Evolutionary conservation across 2,113 vertebrate genomes (phyloP), one percentile per base, ranked within the genome.

Genomic region (Poicephalus gulielmi): DNA sequence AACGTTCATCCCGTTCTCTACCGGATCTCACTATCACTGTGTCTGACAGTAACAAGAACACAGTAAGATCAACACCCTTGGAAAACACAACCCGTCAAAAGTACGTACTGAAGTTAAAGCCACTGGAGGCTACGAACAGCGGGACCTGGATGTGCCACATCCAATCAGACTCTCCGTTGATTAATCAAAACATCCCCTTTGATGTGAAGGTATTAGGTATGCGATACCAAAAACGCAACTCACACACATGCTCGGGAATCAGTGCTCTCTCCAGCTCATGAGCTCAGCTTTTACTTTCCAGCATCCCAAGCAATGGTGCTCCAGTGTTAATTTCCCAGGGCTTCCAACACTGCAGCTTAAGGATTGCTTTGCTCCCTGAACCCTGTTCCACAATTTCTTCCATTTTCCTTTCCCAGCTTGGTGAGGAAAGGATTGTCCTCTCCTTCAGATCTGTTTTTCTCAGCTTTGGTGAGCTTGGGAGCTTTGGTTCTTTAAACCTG

Each of bases 161-260:
- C 75, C 83, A 9, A 49, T 76, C 94, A 53, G 74, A 62, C 30
- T 74, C 44, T 68, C 68, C 20, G 43, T 4, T 7, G 4, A 64
- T 95, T 64, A 25, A 39, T 4, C n/a, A 89, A 6, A 31, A 23
- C 8, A 91, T 94, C 35, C 0, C 33, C 52, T 97, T 96, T 78
- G 41, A 44, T 22, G 63, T 98, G 84, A 53, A 76, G 14, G 97
- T 98, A 57, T 80, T 97, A 94, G 97, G 98, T 98, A 97, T 66
- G 98, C 31, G 25, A 75, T 44, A 79, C 84, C 55, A 85, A 62
- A 79, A 66, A 31, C 6, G 2, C 35, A 83, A 11, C 52, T 60
- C 43, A 23, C 8, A 46, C 9, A 13, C 23, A 67, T n/a, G 14
- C 53, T 80, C 1, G 0, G 53, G 67, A 74, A 50, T 18, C 53